phyloP scores from a whole-genome alignment of 2,888 invertebrate species.

The Candidula unifasciata region DNA sequence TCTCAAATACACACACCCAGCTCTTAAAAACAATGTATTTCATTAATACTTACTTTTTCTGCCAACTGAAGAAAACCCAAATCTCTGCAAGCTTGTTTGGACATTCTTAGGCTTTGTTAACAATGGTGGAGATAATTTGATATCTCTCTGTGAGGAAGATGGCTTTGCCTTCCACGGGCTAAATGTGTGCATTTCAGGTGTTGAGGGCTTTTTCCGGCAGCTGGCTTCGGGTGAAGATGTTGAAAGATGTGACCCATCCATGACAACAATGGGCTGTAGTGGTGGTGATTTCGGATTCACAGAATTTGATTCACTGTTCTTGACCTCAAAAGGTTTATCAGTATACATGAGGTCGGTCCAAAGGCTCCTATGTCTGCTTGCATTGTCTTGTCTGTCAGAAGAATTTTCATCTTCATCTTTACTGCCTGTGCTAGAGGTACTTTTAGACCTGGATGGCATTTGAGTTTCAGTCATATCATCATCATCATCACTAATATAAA shows the following conservation, averaged over 20 bases:
- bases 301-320: neutral
- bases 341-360: neutral
- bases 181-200: neutral
- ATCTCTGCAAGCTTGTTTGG: constrained; percentile 16
- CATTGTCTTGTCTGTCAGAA: neutral
- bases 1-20: too few species aligned
- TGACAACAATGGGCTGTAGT: neutral
- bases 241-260: neutral
- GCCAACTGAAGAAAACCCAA: constrained; percentile 13
- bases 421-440: too few species aligned
- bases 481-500: neutral
- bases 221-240: neutral
- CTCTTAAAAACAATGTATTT: too few species aligned
- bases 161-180: neutral
- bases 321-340: neutral
- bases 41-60: constrained; percentile 5
- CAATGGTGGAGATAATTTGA: neutral
- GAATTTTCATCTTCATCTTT: neutral
- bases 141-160: neutral
- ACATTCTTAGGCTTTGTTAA: neutral
- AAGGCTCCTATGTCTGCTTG: neutral
- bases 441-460: too few species aligned
- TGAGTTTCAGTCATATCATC: too few species aligned
- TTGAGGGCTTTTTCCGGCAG: neutral
- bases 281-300: neutral